Evolutionary conservation across 2,888 invertebrate genomes (phyloP).

Genomic region (Cryptosula pallasiana): DNA sequence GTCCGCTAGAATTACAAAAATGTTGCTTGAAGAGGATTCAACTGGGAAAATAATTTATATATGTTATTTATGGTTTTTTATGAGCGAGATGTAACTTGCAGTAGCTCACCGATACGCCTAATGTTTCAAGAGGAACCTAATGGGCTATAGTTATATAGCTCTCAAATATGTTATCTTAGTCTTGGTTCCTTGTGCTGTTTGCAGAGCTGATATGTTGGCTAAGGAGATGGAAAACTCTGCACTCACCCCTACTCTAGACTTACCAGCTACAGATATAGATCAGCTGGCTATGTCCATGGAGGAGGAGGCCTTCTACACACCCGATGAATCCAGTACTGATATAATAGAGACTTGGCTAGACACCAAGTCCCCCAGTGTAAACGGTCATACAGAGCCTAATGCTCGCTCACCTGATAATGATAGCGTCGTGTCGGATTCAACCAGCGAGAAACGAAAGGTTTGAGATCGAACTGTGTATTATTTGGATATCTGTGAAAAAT

Average conservation of each 20-base stretch:
- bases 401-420: background rate
- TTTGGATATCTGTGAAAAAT: background rate
- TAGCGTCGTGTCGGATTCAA: background rate
- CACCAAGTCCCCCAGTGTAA: conserved; percentile 8
- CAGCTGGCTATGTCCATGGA: background rate
- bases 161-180: too few relatives aligned
- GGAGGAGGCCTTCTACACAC: background rate
- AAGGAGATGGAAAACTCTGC: background rate
- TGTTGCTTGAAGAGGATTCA: too few relatives aligned
- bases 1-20: too few relatives aligned
- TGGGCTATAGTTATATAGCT: too few relatives aligned
- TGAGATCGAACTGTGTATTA: background rate
- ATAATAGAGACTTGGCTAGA: conserved; percentile 17
- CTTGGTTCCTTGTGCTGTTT: too few relatives aligned
- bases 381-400: background rate
- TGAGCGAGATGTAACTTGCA: too few relatives aligned
- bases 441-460: conserved; percentile 1
- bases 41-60: too few relatives aligned
- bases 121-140: too few relatives aligned
- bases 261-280: conserved; percentile 13
- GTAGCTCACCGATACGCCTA: too few relatives aligned
- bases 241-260: too few relatives aligned
- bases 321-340: background rate
- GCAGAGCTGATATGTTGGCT: background rate
- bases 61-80: too few relatives aligned